A percentile compares a stretch with the other conserved stretches of the same genome.
These are phyloP conservation scores for Antennarius striatus DNA, from an alignment of 2,113 vertebrate genomes.

Conservation along the genomic window DNA sequence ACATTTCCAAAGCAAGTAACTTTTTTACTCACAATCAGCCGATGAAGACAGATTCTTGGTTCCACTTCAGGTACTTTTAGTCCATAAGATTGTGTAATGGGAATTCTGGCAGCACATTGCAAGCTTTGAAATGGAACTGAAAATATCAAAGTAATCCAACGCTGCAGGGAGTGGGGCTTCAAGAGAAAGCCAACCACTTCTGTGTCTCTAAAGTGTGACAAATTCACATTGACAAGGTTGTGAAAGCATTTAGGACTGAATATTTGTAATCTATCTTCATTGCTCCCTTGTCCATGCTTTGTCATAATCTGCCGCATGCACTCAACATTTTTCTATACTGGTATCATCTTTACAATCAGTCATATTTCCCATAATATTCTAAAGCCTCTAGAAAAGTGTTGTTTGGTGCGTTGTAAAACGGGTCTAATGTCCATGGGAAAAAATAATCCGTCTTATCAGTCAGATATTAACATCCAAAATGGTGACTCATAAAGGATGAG, in stretches of 20 bases:
- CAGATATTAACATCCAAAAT: neutral
- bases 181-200: constrained; percentile 9
- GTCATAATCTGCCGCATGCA: constrained; percentile 2
- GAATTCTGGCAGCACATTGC: constrained; percentile 33
- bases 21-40: constrained; percentile 1
- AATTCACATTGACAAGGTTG: constrained; percentile 1
- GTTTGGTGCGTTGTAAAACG: no score
- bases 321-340: constrained; percentile 4
- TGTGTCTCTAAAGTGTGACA: neutral
- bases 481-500: no score
- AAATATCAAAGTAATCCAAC: constrained; percentile 11
- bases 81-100: constrained; percentile 15
- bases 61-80: constrained; percentile 47
- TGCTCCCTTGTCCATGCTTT: constrained; percentile 1
- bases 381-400: neutral
- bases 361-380: constrained; percentile 3
- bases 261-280: constrained; percentile 2
- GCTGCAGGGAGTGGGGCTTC: constrained; percentile 19
- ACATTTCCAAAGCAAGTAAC: constrained; percentile 16
- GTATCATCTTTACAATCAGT: neutral
- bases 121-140: constrained; percentile 30
- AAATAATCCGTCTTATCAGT: neutral
- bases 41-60: constrained; percentile 44
- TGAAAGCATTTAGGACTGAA: constrained; percentile 8
- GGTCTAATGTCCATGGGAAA: no score